Percentiles rank a stretch among this genome's conserved stretches.
phyloP scores from a whole-genome alignment of 2,888 invertebrate species.

The Synergus gifuensis region DNA sequence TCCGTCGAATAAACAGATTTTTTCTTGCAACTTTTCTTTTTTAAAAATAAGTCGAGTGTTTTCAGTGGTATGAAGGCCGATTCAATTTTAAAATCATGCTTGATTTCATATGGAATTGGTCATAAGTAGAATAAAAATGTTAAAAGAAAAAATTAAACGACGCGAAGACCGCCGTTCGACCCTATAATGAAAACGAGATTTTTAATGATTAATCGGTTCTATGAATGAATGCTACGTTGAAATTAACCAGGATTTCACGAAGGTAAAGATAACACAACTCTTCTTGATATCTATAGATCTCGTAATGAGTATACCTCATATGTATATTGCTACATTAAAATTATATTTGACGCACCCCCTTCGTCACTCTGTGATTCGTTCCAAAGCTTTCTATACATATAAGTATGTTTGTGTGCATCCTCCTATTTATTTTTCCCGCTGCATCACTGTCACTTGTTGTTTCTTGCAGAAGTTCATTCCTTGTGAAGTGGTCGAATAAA shows the following conservation, averaged over 20 bases:
- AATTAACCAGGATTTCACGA: constrained; percentile 78
- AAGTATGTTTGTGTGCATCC: constrained; percentile 40
- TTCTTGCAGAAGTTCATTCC: constrained; percentile 19
- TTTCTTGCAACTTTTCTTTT: constrained; percentile 36
- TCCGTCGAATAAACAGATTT: constrained; percentile 26
- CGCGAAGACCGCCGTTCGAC: constrained; percentile 56
- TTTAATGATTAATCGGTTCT: constrained; percentile 76
- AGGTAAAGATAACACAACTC: constrained; percentile 76
- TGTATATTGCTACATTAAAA: constrained; percentile 40
- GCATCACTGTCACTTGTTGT: constrained; percentile 33
- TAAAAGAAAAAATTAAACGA: constrained; percentile 51
- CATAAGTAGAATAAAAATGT: constrained; percentile 31
- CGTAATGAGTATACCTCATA: constrained; percentile 55
- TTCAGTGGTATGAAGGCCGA: neutral
- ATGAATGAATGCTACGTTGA: constrained; percentile 77
- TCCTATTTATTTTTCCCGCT: constrained; percentile 47
- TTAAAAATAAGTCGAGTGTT: neutral
- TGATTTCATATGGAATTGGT: too few species aligned
- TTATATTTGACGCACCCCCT: constrained; percentile 38
- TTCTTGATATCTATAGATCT: constrained; percentile 72
- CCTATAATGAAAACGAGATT: constrained; percentile 67
- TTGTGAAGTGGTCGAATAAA: neutral
- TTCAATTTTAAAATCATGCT: too few species aligned
- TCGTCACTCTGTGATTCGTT: constrained; percentile 48
- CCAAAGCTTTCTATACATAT: constrained; percentile 47